Conservation (phyloP, 1,140 invertebrate species). For the Charaxes varanes region DNA sequence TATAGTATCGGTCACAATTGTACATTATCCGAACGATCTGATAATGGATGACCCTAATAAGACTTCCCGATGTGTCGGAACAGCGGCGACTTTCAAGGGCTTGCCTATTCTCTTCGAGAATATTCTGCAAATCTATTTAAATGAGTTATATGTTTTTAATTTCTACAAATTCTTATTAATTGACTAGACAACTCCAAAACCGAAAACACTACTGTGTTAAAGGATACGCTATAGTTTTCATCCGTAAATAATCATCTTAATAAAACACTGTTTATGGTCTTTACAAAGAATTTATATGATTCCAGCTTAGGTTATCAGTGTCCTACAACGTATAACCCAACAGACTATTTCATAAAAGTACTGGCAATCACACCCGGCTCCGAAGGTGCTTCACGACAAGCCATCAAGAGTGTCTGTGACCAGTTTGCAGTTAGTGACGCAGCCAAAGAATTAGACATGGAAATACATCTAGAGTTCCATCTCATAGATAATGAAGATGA, state of each 20-base stretch:
- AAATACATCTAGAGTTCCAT: conserved; percentile 80
- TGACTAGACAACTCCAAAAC: no score
- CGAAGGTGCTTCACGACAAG: conserved; percentile 78
- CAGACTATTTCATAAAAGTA: conserved; percentile 92
- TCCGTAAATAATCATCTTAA: no score
- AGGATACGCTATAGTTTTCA: no score
- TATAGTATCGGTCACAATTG: conserved; percentile 14
- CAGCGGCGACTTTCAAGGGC: conserved; percentile 24
- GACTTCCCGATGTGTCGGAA: conserved; percentile 31
- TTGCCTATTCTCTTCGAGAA: background rate
- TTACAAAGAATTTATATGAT: background rate
- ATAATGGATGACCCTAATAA: conserved; percentile 46
- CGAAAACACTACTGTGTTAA: no score
- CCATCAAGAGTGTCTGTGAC: conserved; percentile 84
- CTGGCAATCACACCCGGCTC: conserved; percentile 86
- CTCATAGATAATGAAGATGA: conserved; percentile 65
- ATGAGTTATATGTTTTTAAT: no score
- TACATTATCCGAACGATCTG: conserved; percentile 19
- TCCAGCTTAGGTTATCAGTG: conserved; percentile 84
- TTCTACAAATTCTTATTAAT: no score
- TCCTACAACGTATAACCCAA: conserved; percentile 91
- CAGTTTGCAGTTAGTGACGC: conserved; percentile 84
- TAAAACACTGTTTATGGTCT: background rate
- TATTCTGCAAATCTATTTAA: no score
- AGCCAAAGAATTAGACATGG: conserved; percentile 82